phyloP scores from a whole-genome alignment of 2,113 vertebrate genomes.

The Thunnus maccoyii region DNA sequence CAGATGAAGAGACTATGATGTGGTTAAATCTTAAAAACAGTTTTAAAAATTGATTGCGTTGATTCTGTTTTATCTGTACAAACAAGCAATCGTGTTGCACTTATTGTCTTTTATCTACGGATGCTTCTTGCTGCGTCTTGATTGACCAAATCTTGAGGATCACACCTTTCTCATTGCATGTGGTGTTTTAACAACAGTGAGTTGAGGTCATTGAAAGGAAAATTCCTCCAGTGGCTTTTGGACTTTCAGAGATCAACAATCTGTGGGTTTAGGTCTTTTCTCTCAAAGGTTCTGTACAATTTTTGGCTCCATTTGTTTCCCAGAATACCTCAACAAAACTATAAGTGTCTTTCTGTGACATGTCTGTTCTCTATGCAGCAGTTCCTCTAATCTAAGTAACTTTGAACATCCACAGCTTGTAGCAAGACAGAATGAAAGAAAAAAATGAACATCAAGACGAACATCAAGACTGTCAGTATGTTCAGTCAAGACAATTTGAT shows the following conservation, averaged over 20 bases:
- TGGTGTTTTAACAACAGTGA: not conserved
- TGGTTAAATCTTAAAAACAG: not conserved
- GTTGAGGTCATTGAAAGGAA: not conserved
- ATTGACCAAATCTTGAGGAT: not conserved
- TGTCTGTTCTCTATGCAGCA: no score
- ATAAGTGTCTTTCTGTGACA: no score
- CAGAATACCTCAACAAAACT: not conserved
- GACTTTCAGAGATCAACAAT: not conserved
- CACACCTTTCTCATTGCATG: not conserved
- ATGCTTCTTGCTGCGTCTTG: not conserved
- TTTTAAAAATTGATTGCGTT: not conserved
- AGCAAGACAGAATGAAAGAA: no score
- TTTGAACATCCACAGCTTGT: not conserved
- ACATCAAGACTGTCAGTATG: no score
- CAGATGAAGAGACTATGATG: constrained; percentile 3
- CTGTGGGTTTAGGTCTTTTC: not conserved
- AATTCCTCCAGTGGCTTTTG: not conserved
- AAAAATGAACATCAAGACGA: no score
- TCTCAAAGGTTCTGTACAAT: not conserved
- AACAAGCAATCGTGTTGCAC: not conserved
- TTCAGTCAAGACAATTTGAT: no score
- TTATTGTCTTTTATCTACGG: not conserved
- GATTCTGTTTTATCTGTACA: not conserved
- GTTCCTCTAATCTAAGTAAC: no score
- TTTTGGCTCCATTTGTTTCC: not conserved